phyloP scores from a whole-genome alignment of 2,888 invertebrate species.

The Ptilodon capucinus region DNA sequence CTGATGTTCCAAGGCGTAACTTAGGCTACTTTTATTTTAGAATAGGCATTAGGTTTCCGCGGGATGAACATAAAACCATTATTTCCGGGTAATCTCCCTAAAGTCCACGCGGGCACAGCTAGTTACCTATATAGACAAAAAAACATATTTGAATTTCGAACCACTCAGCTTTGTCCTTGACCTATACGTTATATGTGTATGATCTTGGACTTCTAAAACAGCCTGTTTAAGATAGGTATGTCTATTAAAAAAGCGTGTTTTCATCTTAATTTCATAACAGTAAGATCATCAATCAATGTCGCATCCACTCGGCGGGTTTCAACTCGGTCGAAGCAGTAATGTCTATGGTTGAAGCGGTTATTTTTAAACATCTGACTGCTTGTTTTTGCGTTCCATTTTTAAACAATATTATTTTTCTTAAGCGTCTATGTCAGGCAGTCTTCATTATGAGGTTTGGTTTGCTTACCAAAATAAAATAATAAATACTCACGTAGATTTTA shows the following conservation, averaged over 20 bases:
- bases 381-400: conserved; percentile 20
- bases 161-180: no score
- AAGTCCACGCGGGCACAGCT: no score
- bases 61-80: no score
- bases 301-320: conserved; percentile 16
- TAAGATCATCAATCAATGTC: conserved; percentile 45
- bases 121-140: no score
- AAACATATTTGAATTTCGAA: no score
- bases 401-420: conserved; percentile 7
- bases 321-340: conserved; percentile 24
- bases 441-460: not conserved
- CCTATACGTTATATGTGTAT: no score
- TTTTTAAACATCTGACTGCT: conserved; percentile 26
- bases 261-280: conserved; percentile 25
- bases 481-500: no score
- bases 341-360: conserved; percentile 27
- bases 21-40: no score
- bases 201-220: not conserved
- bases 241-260: conserved; percentile 11
- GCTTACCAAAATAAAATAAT: not conserved
- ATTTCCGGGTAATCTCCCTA: no score
- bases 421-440: not conserved
- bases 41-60: no score
- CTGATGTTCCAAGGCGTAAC: no score
- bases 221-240: not conserved